phyloP scores from a whole-genome alignment of 2,888 invertebrate species.

The Eupithecia exiguata region DNA sequence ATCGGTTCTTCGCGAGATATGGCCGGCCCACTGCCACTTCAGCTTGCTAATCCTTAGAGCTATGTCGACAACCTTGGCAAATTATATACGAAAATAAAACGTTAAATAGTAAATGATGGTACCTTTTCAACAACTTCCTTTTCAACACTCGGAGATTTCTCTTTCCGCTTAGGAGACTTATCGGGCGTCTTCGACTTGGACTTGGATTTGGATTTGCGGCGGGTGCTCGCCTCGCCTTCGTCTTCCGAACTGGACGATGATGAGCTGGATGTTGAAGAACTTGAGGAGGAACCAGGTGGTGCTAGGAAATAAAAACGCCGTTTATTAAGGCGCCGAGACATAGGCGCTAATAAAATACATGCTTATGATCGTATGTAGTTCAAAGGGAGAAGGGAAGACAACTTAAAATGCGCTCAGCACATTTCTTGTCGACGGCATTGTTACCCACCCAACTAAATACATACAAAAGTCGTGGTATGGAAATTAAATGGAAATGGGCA shows the following conservation, averaged over 20 bases:
- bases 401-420: no score
- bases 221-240: conserved; percentile 69
- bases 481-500: not conserved
- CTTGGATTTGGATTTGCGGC: conserved; percentile 68
- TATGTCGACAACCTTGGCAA: no score
- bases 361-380: not conserved
- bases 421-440: no score
- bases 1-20: no score
- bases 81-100: not conserved
- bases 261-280: conserved; percentile 80
- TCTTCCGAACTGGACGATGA: conserved; percentile 81
- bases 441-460: no score
- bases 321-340: not conserved
- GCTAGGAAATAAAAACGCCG: conserved; percentile 52
- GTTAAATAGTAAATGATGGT: not conserved
- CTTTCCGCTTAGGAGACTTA: conserved; percentile 68
- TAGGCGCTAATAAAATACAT: not conserved
- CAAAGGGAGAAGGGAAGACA: not conserved
- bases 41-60: no score
- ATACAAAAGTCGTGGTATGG: not conserved
- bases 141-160: conserved; percentile 68
- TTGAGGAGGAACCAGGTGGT: conserved; percentile 79
- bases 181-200: conserved; percentile 74
- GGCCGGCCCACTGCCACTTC: no score
- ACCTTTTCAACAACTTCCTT: conserved; percentile 55